Evolutionary conservation across 2,888 invertebrate genomes (phyloP).

Genomic region (Cetonia aurata): DNA sequence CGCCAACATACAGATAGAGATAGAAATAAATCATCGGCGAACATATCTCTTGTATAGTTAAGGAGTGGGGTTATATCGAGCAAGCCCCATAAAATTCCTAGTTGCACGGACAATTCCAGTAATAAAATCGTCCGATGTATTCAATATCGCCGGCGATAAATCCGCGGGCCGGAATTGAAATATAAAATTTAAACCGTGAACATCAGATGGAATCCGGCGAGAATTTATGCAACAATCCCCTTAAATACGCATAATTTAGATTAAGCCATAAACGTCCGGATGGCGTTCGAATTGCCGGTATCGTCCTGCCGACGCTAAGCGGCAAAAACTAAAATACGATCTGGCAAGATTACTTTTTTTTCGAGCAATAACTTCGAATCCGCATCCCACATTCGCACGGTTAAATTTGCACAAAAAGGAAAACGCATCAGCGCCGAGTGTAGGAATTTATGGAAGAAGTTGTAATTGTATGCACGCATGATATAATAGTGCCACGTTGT

Average conservation of each 20-base stretch:
- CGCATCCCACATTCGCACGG: background rate
- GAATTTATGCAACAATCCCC: constrained; percentile 36
- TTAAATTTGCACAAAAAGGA: background rate
- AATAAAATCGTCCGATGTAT: constrained; percentile 21
- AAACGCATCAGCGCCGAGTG: background rate
- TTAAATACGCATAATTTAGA: constrained; percentile 37
- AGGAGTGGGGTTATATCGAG: background rate
- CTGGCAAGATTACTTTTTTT: constrained; percentile 31
- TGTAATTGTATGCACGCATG: constrained; percentile 4
- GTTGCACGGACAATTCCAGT: background rate
- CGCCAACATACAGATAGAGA: too few relatives aligned
- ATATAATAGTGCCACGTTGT: background rate
- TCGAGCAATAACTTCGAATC: constrained; percentile 22
- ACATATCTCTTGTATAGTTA: background rate
- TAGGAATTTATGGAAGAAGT: constrained; percentile 11
- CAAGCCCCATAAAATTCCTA: background rate
- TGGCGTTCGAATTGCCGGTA: constrained; percentile 33
- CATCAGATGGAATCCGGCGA: constrained; percentile 23
- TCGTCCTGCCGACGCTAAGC: constrained; percentile 30
- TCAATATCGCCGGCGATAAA: constrained; percentile 24
- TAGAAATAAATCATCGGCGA: too few relatives aligned
- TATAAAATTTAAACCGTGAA: constrained; percentile 34
- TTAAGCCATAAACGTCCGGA: constrained; percentile 36
- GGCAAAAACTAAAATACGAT: constrained; percentile 36
- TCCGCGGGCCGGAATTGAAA: constrained; percentile 17